Evolutionary conservation across 2,888 invertebrate species (phyloP), one percentile per base, ranked within the genome.

Genomic region (Leptura quadrifasciata): DNA sequence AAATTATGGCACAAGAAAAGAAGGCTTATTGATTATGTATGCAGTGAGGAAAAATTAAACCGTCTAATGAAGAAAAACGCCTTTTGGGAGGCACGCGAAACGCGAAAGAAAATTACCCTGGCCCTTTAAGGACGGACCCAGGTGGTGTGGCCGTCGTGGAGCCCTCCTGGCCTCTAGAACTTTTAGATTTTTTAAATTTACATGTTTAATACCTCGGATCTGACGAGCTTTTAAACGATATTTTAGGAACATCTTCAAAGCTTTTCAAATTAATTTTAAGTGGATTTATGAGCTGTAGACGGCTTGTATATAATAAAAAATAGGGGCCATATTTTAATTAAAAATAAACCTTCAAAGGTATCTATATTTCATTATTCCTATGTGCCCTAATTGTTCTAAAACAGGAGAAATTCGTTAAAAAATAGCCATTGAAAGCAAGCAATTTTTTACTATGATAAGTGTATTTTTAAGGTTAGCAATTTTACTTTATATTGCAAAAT

Each of bases 21-120:
- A 85, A 85, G 84, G 83, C 89, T 89, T 87, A 90, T 90, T 89
- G 89, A 90, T 90, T 90, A 90, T 90, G 89, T 89, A 89, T 89
- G 88, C 89, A 89, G 89, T 86, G 88, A 89, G 88, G 89, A 89
- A 89, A 89, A 89, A 89, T 89, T 89, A 89, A 89, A 88, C 75
- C 87, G 86, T 86, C 88, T 89, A 89, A 89, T 89, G 89, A 89
- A 89, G 88, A 89, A 89, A 88, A 88, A 88, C 88, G 88, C 87
- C 87, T 87, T 86, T 85, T 84, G 84, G 84, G 84, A 85, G 83
- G 86, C 87, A 86, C 86, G 87, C 86, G 84, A 86, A 84, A 58
- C 15, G 67, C 20, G 55, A 70, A 65, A 65, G 85, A 85, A 87
- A 87, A 87, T 86, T 87, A 85, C 85, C 83, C 80, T 81, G 80